A percentile compares a stretch with the other conserved stretches of the same genome.
Conservation (phyloP, 2,888 invertebrate genomes). For the Spisula subtruncata region DNA sequence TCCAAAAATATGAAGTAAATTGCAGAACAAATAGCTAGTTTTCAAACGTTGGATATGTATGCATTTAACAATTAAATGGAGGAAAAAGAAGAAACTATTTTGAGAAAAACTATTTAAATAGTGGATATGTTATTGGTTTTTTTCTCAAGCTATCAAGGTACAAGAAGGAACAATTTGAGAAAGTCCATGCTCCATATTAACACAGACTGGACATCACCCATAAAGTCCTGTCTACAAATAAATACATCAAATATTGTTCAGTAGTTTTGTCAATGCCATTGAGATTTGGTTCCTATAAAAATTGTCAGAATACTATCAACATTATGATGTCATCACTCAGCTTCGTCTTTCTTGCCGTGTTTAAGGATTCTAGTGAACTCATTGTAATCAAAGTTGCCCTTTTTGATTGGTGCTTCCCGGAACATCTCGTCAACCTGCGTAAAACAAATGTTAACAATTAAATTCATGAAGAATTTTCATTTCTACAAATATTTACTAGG, state of each 20-base stretch:
- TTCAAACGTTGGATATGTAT: no score
- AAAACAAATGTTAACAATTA: background rate
- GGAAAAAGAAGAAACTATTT: background rate
- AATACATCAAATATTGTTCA: background rate
- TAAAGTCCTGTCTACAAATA: background rate
- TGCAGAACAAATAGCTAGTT: no score
- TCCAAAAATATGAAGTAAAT: no score
- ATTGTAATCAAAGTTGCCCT: constrained; percentile 96
- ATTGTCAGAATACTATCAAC: background rate
- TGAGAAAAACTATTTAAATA: background rate
- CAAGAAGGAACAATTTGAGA: background rate
- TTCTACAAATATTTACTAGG: no score
- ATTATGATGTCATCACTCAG: constrained; percentile 44
- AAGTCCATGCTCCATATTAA: background rate
- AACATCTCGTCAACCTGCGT: constrained; percentile 98
- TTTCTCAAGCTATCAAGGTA: background rate
- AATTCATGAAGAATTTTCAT: no score
- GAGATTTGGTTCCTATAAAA: constrained; percentile 25
- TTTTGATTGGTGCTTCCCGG: constrained; percentile 98
- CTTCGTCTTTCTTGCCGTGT: constrained; percentile 97
- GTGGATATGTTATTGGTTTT: background rate
- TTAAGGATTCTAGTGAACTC: constrained; percentile 99
- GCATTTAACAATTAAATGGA: no score
- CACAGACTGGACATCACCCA: background rate
- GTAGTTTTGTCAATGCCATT: constrained; percentile 17